Evolutionary conservation across 2,797 vertebrate genomes (phyloP).

Genomic region (Caiman crocodilus): DNA sequence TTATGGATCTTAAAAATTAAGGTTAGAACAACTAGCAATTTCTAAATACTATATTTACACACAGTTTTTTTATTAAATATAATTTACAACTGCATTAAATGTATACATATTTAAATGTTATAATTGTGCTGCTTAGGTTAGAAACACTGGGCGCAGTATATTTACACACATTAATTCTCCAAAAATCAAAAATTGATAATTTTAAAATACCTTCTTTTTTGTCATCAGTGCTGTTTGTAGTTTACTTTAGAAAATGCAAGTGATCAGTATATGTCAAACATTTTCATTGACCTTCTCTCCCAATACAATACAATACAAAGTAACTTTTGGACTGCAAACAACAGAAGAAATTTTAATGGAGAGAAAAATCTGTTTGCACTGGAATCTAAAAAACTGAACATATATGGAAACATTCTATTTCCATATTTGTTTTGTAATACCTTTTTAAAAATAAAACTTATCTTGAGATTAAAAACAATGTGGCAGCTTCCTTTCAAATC

Average conservation of each 20-base stretch:
- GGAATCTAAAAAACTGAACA: background rate
- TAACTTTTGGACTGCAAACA: conserved; percentile 5
- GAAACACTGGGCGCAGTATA: no score
- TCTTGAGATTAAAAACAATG: conserved; percentile 1
- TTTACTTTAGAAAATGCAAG: background rate
- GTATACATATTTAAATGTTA: no score
- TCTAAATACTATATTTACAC: no score
- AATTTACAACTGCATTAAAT: no score
- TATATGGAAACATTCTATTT: conserved; percentile 1
- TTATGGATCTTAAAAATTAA: background rate
- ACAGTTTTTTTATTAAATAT: no score
- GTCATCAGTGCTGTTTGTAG: fast-evolving
- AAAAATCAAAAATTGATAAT: background rate
- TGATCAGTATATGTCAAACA: background rate
- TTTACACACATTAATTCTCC: no score
- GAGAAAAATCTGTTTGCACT: background rate
- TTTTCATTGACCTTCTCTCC: background rate
- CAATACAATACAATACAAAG: background rate
- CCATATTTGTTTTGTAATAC: background rate
- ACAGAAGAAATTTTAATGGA: conserved; percentile 2
- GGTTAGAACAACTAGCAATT: no score
- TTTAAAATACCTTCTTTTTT: background rate
- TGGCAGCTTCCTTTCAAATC: background rate
- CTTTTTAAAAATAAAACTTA: conserved; percentile 23
- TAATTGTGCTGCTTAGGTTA: no score